phyloP scores from a whole-genome alignment of 2,888 invertebrate species.

The Lymantria monacha region DNA sequence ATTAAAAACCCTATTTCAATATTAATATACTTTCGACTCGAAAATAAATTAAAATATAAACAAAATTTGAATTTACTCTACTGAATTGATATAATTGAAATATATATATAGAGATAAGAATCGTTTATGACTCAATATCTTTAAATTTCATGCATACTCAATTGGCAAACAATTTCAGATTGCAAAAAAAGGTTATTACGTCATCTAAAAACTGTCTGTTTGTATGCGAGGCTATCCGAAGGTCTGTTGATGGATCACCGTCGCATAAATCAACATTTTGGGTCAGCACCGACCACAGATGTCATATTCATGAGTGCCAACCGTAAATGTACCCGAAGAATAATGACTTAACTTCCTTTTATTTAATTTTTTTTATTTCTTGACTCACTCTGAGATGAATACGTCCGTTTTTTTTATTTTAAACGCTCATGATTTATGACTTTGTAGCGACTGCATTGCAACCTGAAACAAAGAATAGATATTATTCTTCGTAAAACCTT shows the following conservation, averaged over 20 bases:
- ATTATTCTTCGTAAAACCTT: slow-evolving; percentile 14
- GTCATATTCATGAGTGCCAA: slow-evolving; percentile 73
- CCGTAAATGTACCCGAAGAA: slow-evolving; percentile 49
- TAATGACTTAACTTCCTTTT: slow-evolving; percentile 46
- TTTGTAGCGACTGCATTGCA: slow-evolving; percentile 28
- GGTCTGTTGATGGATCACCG: slow-evolving; percentile 64
- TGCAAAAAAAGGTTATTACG: slow-evolving; percentile 38
- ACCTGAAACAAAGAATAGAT: slow-evolving; percentile 62
- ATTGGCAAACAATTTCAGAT: slow-evolving; percentile 48
- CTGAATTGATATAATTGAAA: slow-evolving; percentile 28
- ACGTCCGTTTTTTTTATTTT: slow-evolving; percentile 34
- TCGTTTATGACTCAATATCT: slow-evolving; percentile 47
- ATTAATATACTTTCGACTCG: no score
- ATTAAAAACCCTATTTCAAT: no score
- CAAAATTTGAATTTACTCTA: no score
- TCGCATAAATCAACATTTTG: slow-evolving; percentile 66
- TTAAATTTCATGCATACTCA: slow-evolving; percentile 56
- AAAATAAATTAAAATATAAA: background rate
- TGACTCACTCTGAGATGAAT: slow-evolving; percentile 40
- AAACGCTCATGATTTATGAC: slow-evolving; percentile 52
- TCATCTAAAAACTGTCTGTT: slow-evolving; percentile 39
- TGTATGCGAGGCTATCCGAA: slow-evolving; percentile 36
- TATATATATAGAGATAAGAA: slow-evolving; percentile 36
- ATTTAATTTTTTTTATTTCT: slow-evolving; percentile 52
- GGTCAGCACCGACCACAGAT: slow-evolving; percentile 62